Conservation (phyloP, 2,797 vertebrate genomes). For the Protonibea diacanthus region DNA sequence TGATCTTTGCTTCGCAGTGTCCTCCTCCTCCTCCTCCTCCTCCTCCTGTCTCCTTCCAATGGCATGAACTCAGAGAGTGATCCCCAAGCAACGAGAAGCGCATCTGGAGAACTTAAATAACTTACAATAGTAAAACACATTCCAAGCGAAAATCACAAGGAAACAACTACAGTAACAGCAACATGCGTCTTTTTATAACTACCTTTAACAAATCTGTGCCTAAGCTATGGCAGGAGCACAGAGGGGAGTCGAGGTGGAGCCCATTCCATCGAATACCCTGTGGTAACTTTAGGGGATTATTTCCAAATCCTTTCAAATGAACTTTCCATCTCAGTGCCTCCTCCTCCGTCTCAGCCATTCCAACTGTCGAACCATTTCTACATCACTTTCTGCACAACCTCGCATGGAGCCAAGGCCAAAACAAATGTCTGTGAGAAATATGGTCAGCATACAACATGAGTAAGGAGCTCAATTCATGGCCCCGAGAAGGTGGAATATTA, state of each 20-base stretch:
- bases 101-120: conserved; percentile 15
- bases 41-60: conserved; percentile 6
- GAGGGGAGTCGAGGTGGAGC: conserved; percentile 70
- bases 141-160: conserved; percentile 27
- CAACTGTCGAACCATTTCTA: conserved; percentile 87
- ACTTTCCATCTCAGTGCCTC: conserved; percentile 85
- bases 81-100: conserved; percentile 1
- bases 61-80: conserved; percentile 19
- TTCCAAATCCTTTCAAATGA: conserved; percentile 86
- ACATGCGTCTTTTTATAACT: conserved; percentile 30
- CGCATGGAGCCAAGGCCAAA: conserved; percentile 57
- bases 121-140: conserved; percentile 7
- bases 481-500: not conserved
- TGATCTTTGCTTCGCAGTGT: conserved; percentile 64
- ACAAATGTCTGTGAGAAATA: conserved; percentile 79
- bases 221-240: conserved; percentile 43
- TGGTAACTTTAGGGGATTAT: conserved; percentile 86
- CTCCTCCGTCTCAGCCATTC: conserved; percentile 85
- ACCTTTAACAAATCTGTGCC: conserved; percentile 49
- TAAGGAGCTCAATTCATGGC: not conserved
- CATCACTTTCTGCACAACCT: conserved; percentile 83
- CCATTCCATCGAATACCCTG: conserved; percentile 79
- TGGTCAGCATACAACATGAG: conserved; percentile 32
- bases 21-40: not conserved
- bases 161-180: conserved; percentile 25